These are phyloP conservation scores for Acanthaster planci DNA, from an alignment of 35 echinoderm and acorn worm species.

Conservation along the genomic window DNA sequence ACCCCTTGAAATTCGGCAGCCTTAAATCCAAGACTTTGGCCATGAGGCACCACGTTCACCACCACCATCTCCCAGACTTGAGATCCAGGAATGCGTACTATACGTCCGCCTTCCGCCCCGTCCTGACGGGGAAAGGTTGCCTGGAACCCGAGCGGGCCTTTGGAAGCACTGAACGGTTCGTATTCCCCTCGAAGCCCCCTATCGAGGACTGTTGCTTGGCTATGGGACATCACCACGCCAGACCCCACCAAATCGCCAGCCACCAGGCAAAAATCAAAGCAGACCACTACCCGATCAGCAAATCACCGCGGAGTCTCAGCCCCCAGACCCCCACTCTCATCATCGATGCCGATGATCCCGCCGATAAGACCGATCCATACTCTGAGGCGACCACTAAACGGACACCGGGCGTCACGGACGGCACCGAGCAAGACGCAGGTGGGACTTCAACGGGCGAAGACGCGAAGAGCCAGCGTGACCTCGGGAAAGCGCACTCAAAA, in stretches of 20 bases:
- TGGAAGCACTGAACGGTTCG: background rate
- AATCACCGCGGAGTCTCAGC: background rate
- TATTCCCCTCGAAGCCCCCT: background rate
- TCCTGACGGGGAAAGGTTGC: slow-evolving; percentile 1
- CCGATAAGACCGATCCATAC: background rate
- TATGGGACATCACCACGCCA: background rate
- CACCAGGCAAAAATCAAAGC: background rate
- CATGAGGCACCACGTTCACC: background rate
- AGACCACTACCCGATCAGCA: background rate
- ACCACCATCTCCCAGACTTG: slow-evolving; percentile 1
- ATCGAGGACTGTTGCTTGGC: background rate
- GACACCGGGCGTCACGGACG: background rate
- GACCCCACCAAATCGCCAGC: background rate
- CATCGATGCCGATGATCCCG: background rate
- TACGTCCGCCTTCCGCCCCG: slow-evolving; percentile 12
- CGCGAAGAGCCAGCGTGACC: slow-evolving; percentile 2
- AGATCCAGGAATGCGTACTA: slow-evolving; percentile 11
- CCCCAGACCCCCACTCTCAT: background rate
- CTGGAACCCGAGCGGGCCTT: background rate
- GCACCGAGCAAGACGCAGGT: background rate
- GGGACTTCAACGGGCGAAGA: background rate
- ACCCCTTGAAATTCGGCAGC: background rate
- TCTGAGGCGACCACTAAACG: background rate
- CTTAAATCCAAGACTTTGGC: background rate
- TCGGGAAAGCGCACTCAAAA: slow-evolving; percentile 8